Conservation (phyloP, 37 sponge, comb jelly and placozoan species). For the Diacarnus erythraeanus region DNA sequence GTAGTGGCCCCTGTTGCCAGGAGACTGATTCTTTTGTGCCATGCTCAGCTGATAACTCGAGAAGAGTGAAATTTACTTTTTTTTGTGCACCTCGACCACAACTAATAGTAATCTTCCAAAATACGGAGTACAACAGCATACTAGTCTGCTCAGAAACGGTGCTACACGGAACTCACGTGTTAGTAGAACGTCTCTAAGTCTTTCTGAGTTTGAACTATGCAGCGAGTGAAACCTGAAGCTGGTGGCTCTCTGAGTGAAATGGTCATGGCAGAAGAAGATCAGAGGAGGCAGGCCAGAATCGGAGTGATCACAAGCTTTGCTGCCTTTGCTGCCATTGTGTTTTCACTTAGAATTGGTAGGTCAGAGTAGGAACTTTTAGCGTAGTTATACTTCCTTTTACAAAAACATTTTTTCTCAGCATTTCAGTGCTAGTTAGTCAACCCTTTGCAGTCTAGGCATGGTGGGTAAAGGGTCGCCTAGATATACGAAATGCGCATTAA, state of each 20-base stretch:
- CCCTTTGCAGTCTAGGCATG: too few species aligned
- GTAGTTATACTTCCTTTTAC: too few species aligned
- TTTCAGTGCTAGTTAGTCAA: too few species aligned
- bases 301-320: constrained; percentile 3
- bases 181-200: too few species aligned
- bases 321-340: constrained; percentile 24
- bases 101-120: not conserved
- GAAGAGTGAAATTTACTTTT: constrained; percentile 12
- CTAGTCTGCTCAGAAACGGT: not conserved
- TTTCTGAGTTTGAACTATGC: too few species aligned
- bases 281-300: constrained; percentile 17
- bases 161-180: not conserved
- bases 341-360: constrained; percentile 20
- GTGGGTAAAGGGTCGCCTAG: too few species aligned
- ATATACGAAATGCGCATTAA: too few species aligned
- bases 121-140: not conserved
- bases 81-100: not conserved
- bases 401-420: too few species aligned
- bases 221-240: constrained; percentile 12
- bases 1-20: constrained; percentile 12
- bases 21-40: not conserved
- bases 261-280: constrained; percentile 1
- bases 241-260: not conserved
- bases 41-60: not conserved
- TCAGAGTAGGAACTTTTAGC: too few species aligned